Evolutionary conservation across 2,113 vertebrate genomes (phyloP).

Genomic region (Gila orcuttii): DNA sequence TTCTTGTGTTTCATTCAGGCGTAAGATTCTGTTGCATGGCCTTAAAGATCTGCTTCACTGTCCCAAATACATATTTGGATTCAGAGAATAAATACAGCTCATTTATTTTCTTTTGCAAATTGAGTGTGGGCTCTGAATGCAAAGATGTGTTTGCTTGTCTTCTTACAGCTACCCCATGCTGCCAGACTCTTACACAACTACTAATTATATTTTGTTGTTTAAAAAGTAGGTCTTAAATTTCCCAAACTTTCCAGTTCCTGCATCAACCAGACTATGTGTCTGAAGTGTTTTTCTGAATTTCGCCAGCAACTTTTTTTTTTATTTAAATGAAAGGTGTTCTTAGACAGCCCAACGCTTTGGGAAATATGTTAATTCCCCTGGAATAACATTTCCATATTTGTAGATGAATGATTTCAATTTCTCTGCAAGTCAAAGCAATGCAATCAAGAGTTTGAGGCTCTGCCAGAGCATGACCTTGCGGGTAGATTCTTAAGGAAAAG

Average conservation of each 20-base stretch:
- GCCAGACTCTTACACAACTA: neutral
- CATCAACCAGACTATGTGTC: neutral
- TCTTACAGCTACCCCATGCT: neutral
- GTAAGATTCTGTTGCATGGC: neutral
- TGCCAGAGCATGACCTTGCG: neutral
- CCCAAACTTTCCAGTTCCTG: neutral
- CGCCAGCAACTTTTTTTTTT: neutral
- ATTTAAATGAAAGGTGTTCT: neutral
- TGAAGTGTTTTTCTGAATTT: constrained; percentile 6
- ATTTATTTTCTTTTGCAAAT: neutral
- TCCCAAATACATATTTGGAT: neutral
- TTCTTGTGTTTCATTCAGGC: neutral
- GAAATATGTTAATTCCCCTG: neutral
- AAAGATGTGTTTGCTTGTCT: neutral
- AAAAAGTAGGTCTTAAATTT: neutral
- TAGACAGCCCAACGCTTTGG: neutral
- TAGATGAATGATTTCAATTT: constrained; percentile 52
- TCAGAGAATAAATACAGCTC: neutral
- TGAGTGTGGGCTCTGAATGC: neutral
- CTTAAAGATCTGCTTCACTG: neutral
- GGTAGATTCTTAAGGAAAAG: neutral
- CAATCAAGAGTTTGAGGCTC: constrained; percentile 35
- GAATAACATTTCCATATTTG: constrained; percentile 47
- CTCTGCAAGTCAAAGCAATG: constrained; percentile 35
- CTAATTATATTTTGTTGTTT: constrained; percentile 5